Evolutionary conservation across 2,888 invertebrate genomes (phyloP).

Genomic region (Esperia sulphurella): DNA sequence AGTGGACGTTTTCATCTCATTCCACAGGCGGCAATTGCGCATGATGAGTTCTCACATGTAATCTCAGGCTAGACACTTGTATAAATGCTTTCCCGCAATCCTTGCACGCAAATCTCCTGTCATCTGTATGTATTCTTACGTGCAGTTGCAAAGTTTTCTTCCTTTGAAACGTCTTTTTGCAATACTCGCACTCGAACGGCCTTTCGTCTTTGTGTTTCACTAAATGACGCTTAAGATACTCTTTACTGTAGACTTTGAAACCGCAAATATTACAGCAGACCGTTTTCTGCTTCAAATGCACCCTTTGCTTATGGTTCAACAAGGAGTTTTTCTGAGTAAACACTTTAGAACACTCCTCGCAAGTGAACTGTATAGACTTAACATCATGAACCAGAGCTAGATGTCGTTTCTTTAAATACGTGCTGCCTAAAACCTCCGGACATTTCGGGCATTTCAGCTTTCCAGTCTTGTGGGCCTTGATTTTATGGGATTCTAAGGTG

Average conservation of each 20-base stretch:
- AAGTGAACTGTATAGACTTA: slow-evolving; percentile 46
- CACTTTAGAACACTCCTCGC: slow-evolving; percentile 47
- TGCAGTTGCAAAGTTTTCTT: slow-evolving; percentile 72
- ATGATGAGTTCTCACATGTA: slow-evolving; percentile 76
- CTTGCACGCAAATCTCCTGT: slow-evolving; percentile 69
- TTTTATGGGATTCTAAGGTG: slow-evolving; percentile 27
- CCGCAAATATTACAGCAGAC: slow-evolving; percentile 57
- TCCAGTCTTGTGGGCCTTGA: slow-evolving; percentile 8
- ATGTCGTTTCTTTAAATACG: slow-evolving; percentile 52
- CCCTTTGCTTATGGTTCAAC: slow-evolving; percentile 44
- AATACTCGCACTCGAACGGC: slow-evolving; percentile 76
- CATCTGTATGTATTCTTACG: slow-evolving; percentile 70
- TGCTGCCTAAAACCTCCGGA: slow-evolving; percentile 41
- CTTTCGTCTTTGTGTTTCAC: slow-evolving; percentile 76
- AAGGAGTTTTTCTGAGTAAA: slow-evolving; percentile 48
- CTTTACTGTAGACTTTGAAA: slow-evolving; percentile 56
- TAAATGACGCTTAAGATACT: slow-evolving; percentile 72
- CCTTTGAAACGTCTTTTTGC: slow-evolving; percentile 79
- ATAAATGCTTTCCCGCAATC: slow-evolving; percentile 78
- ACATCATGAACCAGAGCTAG: slow-evolving; percentile 53
- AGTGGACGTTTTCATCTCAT: not conserved
- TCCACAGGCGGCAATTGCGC: slow-evolving; percentile 15
- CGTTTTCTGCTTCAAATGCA: slow-evolving; percentile 54
- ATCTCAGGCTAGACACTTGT: slow-evolving; percentile 76
- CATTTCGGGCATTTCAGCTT: slow-evolving; percentile 51